phyloP scores from a whole-genome alignment of 2,888 invertebrate species.

The Limnephilus auricula region DNA sequence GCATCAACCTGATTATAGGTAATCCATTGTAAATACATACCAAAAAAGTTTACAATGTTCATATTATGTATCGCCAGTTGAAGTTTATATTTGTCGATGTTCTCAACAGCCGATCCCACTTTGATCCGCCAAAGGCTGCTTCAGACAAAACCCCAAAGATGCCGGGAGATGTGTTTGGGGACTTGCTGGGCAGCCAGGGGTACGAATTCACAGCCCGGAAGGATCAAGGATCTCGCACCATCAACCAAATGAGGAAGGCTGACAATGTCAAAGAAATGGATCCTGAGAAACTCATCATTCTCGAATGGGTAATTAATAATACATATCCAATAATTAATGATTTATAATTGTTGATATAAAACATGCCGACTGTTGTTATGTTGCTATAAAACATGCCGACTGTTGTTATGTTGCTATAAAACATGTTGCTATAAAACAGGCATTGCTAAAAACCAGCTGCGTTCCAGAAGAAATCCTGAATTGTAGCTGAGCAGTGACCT shows the following conservation, averaged over 20 bases:
- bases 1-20: slow-evolving; percentile 77
- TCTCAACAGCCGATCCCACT: slow-evolving; percentile 83
- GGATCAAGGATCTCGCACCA: slow-evolving; percentile 88
- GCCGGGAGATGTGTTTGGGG: slow-evolving; percentile 89
- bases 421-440: no score
- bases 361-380: neutral
- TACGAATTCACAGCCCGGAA: slow-evolving; percentile 88
- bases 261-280: slow-evolving; percentile 92
- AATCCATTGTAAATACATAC: neutral
- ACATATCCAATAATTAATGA: neutral
- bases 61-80: slow-evolving; percentile 68
- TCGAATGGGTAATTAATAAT: slow-evolving; percentile 85
- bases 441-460: no score
- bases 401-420: no score
- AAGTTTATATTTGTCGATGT: neutral
- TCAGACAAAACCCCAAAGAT: slow-evolving; percentile 73
- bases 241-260: slow-evolving; percentile 95
- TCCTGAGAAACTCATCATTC: slow-evolving; percentile 90
- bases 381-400: no score
- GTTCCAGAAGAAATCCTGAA: no score
- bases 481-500: no score
- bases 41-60: neutral
- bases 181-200: slow-evolving; percentile 92
- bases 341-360: neutral
- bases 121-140: slow-evolving; percentile 78